Percentiles rank a stretch among this genome's conserved stretches.
phyloP scores from a whole-genome alignment of 1,140 invertebrate genomes.

The Drosophila sp. region DNA sequence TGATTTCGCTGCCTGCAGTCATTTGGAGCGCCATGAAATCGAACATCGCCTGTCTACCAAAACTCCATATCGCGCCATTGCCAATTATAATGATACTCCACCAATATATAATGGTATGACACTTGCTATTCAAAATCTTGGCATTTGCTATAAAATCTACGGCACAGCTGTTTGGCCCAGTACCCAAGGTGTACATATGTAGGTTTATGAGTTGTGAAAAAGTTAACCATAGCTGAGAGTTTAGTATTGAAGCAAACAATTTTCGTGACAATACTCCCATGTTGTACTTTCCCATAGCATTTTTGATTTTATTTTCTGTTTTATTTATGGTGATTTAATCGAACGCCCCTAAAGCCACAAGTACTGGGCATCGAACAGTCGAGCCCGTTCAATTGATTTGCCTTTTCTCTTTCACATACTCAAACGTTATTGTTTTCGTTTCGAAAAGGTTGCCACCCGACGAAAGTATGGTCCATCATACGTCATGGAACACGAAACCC shows the following conservation, averaged over 20 bases:
- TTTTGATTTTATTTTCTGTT: no score
- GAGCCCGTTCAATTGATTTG: background rate
- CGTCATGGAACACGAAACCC: constrained; percentile 90
- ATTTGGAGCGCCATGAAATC: constrained; percentile 52
- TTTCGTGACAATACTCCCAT: no score
- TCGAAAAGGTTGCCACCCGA: constrained; percentile 86
- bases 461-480: constrained; percentile 88
- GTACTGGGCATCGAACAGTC: no score
- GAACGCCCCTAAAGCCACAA: no score
- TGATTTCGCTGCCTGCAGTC: constrained; percentile 44
- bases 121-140: constrained; percentile 3
- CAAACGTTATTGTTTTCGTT: constrained; percentile 32
- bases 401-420: constrained; percentile 30
- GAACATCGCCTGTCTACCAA: constrained; percentile 86
- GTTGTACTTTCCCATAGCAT: no score
- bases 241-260: no score
- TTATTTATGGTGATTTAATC: no score
- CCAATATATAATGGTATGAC: constrained; percentile 86
- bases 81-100: constrained; percentile 86
- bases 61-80: constrained; percentile 87
- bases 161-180: constrained; percentile 62
- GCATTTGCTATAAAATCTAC: constrained; percentile 16
- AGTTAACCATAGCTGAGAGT: no score
- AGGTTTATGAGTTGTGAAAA: no score
- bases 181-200: no score